Conservation (phyloP, 1,140 invertebrate genomes). For the Diabrotica undecimpunctata region DNA sequence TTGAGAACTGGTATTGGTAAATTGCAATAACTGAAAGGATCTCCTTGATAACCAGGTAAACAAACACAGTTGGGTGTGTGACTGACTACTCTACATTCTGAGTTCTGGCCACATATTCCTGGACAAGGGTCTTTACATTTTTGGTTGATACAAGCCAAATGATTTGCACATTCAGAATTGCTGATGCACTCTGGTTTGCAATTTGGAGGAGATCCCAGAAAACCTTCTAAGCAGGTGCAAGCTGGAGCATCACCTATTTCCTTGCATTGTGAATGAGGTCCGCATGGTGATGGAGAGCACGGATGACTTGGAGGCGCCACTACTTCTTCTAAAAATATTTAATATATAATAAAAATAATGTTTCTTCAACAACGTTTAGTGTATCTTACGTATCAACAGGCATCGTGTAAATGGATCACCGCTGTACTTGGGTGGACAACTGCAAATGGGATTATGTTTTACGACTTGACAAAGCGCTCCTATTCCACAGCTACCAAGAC, state of each 20-base stretch:
- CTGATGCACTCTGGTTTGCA: slow-evolving; percentile 65
- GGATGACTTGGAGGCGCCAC: slow-evolving; percentile 52
- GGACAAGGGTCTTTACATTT: slow-evolving; percentile 68
- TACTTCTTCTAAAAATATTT: slow-evolving; percentile 37
- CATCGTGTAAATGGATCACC: slow-evolving; percentile 67
- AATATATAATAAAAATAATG: neutral
- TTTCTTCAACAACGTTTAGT: neutral
- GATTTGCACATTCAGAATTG: slow-evolving; percentile 59
- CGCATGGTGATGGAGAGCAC: slow-evolving; percentile 67
- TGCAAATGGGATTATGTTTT: slow-evolving; percentile 75
- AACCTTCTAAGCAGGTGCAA: slow-evolving; percentile 62
- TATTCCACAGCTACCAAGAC: slow-evolving; percentile 61
- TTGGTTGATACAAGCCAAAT: slow-evolving; percentile 63
- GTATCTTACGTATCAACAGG: slow-evolving; percentile 41
- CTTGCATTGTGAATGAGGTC: slow-evolving; percentile 65
- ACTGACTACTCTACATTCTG: slow-evolving; percentile 56
- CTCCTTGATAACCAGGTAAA: slow-evolving; percentile 57
- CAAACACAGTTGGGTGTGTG: slow-evolving; percentile 62
- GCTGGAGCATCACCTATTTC: slow-evolving; percentile 56
- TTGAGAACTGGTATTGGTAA: slow-evolving; percentile 25
- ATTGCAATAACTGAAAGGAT: slow-evolving; percentile 57
- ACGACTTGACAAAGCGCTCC: slow-evolving; percentile 64
- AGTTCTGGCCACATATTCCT: slow-evolving; percentile 55
- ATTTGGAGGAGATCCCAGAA: slow-evolving; percentile 60
- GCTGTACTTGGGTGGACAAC: slow-evolving; percentile 61